Conservation (phyloP, 2,888 invertebrate genomes). For the Thymelicus lineola region DNA sequence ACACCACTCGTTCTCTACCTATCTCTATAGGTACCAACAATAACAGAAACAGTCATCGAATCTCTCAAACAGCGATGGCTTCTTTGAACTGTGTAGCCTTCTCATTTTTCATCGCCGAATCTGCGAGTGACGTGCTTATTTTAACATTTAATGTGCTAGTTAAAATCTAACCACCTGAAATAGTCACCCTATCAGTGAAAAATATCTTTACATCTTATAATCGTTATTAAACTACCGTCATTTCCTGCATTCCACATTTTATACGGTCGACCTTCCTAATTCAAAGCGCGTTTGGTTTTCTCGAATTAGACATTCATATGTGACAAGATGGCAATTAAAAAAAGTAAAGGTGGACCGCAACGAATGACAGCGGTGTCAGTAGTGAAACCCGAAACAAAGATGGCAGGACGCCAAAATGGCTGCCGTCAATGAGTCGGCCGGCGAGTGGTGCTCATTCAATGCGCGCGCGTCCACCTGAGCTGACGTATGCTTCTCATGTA, state of each 20-base stretch:
- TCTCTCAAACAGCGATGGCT: too few species aligned
- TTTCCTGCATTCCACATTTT: constrained; percentile 16
- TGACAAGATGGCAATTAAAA: constrained; percentile 34
- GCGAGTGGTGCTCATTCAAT: constrained; percentile 24
- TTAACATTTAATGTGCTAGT: too few species aligned
- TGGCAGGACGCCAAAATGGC: constrained; percentile 49
- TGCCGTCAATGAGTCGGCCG: constrained; percentile 31
- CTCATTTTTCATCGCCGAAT: too few species aligned
- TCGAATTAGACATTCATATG: constrained; percentile 28
- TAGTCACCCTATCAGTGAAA: too few species aligned
- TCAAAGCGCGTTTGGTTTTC: constrained; percentile 25
- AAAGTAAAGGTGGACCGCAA: constrained; percentile 39
- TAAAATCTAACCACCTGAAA: too few species aligned
- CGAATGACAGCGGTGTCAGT: constrained; percentile 37
- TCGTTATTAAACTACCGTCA: constrained; percentile 3
- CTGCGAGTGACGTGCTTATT: too few species aligned
- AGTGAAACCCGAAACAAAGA: constrained; percentile 51
- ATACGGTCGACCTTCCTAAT: constrained; percentile 25
- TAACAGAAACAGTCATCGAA: too few species aligned
- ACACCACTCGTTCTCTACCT: too few species aligned
- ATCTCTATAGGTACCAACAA: too few species aligned
- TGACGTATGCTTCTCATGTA: constrained; percentile 15
- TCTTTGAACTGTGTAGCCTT: too few species aligned
- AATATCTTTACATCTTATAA: neutral
- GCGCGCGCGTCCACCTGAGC: constrained; percentile 42